phyloP scores from a whole-genome alignment of 2,888 invertebrate species.

The Athetis lepigone region DNA sequence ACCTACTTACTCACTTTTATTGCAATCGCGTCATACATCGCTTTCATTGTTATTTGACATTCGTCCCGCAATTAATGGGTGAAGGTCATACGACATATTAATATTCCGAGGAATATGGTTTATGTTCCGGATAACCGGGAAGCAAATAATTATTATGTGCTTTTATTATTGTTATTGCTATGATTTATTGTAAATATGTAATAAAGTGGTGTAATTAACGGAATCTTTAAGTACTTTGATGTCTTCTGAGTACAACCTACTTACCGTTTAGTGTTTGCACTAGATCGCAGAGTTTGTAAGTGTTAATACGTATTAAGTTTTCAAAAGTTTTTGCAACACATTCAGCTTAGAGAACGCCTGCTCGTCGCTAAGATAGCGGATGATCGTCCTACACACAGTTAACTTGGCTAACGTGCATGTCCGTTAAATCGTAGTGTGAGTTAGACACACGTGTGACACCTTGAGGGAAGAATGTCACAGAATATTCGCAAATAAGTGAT shows the following conservation, averaged over 20 bases:
- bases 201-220: not conserved
- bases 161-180: constrained; percentile 23
- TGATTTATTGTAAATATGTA: constrained; percentile 17
- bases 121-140: constrained; percentile 15
- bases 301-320: not conserved
- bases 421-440: constrained; percentile 22
- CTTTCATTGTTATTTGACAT: constrained; percentile 50
- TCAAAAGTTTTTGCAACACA: constrained; percentile 61
- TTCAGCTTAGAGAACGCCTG: constrained; percentile 57
- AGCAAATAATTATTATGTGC: constrained; percentile 29
- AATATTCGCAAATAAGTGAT: too few species aligned
- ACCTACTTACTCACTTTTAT: constrained; percentile 52
- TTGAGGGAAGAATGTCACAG: constrained; percentile 1
- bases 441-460: constrained; percentile 1
- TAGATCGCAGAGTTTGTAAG: not conserved
- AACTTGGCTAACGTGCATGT: constrained; percentile 54
- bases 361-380: constrained; percentile 64
- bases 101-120: constrained; percentile 18
- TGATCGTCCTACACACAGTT: constrained; percentile 64
- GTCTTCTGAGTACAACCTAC: not conserved
- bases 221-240: not conserved
- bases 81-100: constrained; percentile 28
- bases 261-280: constrained; percentile 10
- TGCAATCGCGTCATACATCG: constrained; percentile 45
- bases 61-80: constrained; percentile 43